phyloP scores from a whole-genome alignment of 1,140 invertebrate genomes.

The Acromyrmex echinatior region DNA sequence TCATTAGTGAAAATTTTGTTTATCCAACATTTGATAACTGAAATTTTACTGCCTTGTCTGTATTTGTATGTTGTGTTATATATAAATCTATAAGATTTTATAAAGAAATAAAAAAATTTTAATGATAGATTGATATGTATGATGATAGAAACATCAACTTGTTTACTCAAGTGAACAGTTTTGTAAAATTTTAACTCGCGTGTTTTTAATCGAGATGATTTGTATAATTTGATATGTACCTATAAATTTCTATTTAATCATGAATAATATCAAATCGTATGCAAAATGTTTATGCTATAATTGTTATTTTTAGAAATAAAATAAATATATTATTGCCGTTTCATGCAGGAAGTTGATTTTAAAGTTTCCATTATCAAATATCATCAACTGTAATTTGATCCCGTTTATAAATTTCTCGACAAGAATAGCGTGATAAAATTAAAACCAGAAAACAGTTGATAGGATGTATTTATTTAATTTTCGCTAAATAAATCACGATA shows the following conservation, averaged over 20 bases:
- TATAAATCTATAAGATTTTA: not conserved
- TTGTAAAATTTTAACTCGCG: not conserved
- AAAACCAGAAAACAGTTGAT: too few relatives aligned
- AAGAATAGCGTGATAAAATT: not conserved
- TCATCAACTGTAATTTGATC: not conserved
- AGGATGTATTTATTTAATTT: not conserved
- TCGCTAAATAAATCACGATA: not conserved
- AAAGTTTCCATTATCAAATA: conserved; percentile 32
- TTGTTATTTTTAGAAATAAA: conserved; percentile 1
- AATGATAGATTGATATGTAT: not conserved
- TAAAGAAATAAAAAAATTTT: not conserved
- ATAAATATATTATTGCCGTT: not conserved
- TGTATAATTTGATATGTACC: conserved; percentile 32
- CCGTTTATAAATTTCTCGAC: not conserved
- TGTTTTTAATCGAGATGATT: conserved; percentile 18
- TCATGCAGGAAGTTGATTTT: not conserved
- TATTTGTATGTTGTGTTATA: not conserved
- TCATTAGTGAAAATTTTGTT: not conserved
- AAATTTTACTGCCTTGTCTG: not conserved
- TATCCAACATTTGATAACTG: not conserved
- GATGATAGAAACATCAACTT: not conserved
- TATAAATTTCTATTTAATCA: conserved; percentile 18
- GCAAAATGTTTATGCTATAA: conserved; percentile 13
- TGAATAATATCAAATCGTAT: not conserved
- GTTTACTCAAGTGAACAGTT: not conserved